Conservation (phyloP, 2,888 invertebrate species). For the Rhagophthalmus giganteus region DNA sequence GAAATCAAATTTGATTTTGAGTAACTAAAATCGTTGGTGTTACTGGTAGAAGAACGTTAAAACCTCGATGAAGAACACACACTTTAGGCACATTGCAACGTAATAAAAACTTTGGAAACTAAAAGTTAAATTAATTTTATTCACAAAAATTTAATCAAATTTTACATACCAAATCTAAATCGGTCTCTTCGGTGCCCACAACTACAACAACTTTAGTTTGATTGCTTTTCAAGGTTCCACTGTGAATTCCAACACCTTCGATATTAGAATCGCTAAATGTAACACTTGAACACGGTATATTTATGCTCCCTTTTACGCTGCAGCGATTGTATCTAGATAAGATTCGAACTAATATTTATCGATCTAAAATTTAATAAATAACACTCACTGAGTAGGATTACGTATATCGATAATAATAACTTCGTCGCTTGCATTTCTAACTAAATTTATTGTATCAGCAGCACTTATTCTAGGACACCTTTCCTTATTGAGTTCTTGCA, state of each 20-base stretch:
- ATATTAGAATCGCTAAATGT: constrained; percentile 70
- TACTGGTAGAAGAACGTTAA: constrained; percentile 72
- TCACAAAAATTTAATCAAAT: constrained; percentile 1
- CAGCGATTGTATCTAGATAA: constrained; percentile 72
- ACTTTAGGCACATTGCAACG: constrained; percentile 77
- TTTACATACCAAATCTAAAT: constrained; percentile 68
- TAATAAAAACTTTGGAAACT: constrained; percentile 88
- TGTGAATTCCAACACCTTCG: constrained; percentile 69
- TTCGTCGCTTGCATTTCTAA: constrained; percentile 62
- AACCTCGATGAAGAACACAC: constrained; percentile 86
- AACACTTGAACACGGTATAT: constrained; percentile 84
- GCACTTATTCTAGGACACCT: constrained; percentile 83
- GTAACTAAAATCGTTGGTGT: constrained; percentile 61
- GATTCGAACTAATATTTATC: too few relatives aligned
- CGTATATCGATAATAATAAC: constrained; percentile 72
- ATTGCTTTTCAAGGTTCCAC: constrained; percentile 64
- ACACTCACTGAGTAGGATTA: constrained; percentile 63
- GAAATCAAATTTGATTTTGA: constrained; percentile 30
- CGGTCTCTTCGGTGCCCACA: constrained; percentile 77
- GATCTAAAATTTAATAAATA: too few relatives aligned
- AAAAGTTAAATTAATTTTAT: constrained; percentile 41
- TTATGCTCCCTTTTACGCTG: constrained; percentile 79
- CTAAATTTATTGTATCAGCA: constrained; percentile 76
- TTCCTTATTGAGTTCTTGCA: constrained; percentile 59
- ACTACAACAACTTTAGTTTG: constrained; percentile 73